Percentiles rank a stretch among this genome's conserved stretches.
Conservation (phyloP, 2,113 vertebrate genomes). For the Pycnonotus jocosus region DNA sequence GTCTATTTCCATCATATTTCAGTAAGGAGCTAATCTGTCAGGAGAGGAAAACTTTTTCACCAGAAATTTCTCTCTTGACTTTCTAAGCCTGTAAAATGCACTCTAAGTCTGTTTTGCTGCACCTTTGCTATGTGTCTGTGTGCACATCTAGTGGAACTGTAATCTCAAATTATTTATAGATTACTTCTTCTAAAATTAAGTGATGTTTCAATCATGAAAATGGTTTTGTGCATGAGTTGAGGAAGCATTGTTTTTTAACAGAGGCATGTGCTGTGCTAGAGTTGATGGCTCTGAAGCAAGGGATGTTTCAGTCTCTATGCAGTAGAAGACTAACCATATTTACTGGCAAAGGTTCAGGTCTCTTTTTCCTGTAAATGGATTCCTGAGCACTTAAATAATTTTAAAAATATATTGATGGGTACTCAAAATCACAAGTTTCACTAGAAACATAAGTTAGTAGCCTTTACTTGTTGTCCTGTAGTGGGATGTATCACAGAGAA, state of each 20-base stretch:
- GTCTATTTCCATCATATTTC: neutral
- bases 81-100: neutral
- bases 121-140: neutral
- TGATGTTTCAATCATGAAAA: neutral
- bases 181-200: neutral
- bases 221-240: neutral
- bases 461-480: neutral
- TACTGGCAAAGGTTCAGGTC: neutral
- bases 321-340: neutral
- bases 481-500: neutral
- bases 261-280: neutral
- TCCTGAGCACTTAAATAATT: neutral
- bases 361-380: neutral
- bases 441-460: neutral
- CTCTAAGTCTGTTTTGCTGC: neutral
- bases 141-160: neutral
- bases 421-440: neutral
- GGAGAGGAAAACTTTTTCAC: neutral
- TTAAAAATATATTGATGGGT: neutral
- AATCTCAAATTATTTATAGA: neutral
- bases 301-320: neutral
- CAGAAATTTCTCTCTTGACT: neutral
- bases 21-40: neutral
- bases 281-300: neutral
- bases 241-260: rapidly evolving